These are phyloP conservation scores for Drosophila greeni DNA, from an alignment of 2,888 invertebrate species.

Conservation along the genomic window DNA sequence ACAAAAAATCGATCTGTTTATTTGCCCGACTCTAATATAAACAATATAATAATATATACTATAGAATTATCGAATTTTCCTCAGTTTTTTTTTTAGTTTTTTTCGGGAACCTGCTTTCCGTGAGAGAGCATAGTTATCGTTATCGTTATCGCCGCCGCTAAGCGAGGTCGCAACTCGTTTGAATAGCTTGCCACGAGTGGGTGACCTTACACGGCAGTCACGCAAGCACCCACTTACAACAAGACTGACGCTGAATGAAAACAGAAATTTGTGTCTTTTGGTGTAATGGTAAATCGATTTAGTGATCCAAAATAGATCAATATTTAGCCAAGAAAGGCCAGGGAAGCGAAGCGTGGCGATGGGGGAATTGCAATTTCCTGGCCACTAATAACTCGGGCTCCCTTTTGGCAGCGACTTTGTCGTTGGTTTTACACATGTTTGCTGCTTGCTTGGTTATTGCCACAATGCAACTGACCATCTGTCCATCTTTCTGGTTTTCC, in stretches of 20 bases:
- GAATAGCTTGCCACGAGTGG: constrained; percentile 22
- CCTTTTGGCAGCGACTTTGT: constrained; percentile 26
- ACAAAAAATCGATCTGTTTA: background rate
- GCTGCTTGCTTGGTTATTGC: constrained; percentile 35
- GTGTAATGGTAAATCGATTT: constrained; percentile 39
- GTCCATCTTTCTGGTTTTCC: constrained; percentile 14
- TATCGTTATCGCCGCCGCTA: constrained; percentile 33
- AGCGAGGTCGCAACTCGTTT: constrained; percentile 33
- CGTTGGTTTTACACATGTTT: constrained; percentile 42
- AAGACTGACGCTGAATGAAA: background rate
- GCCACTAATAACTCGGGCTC: constrained; percentile 31
- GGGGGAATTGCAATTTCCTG: constrained; percentile 64
- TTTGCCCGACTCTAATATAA: background rate
- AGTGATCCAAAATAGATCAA: constrained; percentile 50
- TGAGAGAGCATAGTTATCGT: constrained; percentile 49
- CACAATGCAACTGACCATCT: constrained; percentile 21
- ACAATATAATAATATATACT: background rate
- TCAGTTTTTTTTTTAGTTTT: constrained; percentile 8
- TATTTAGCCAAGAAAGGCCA: constrained; percentile 44
- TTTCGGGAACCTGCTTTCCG: constrained; percentile 27
- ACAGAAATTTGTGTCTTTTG: background rate
- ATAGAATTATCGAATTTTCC: constrained; percentile 27
- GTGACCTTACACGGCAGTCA: constrained; percentile 55
- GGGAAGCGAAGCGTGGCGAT: constrained; percentile 53
- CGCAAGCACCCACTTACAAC: constrained; percentile 36